Evolutionary conservation across 92 coral and sea anemone species (phyloP).

Genomic region (Chrysogorgia sp.): DNA sequence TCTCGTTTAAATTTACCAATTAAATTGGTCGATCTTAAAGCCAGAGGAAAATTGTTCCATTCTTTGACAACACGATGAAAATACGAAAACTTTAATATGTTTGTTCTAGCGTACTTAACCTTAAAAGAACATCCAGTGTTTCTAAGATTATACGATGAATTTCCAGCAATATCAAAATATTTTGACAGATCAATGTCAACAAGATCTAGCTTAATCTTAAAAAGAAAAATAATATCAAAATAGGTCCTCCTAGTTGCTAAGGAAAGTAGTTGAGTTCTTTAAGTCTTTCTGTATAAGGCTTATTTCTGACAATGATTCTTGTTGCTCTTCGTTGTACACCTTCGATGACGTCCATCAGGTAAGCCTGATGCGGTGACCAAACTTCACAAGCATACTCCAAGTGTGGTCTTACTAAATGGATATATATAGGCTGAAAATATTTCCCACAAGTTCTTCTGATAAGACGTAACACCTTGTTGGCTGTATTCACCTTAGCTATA

Average conservation of each 20-base stretch:
- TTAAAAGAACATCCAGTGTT: neutral
- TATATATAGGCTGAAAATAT: neutral
- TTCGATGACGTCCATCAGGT: constrained; percentile 30
- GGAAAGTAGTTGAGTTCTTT: constrained; percentile 44
- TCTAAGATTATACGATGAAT: neutral
- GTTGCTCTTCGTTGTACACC: constrained; percentile 34
- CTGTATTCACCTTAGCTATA: constrained; percentile 44
- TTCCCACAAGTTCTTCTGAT: constrained; percentile 37
- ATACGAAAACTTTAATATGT: constrained; percentile 7
- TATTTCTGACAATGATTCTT: constrained; percentile 11
- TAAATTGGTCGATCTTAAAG: neutral
- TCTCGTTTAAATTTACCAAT: neutral
- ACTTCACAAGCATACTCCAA: constrained; percentile 30
- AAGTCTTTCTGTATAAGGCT: constrained; percentile 35
- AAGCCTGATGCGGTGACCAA: constrained; percentile 52
- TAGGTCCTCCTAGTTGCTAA: constrained; percentile 29
- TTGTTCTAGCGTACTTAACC: neutral
- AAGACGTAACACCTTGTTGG: constrained; percentile 38
- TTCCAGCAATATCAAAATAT: neutral
- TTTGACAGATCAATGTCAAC: too few species aligned
- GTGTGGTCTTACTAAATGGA: constrained; percentile 9
- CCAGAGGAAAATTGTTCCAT: constrained; percentile 5
- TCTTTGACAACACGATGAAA: constrained; percentile 8
- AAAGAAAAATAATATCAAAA: constrained; percentile 3
- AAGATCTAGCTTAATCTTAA: neutral